Evolutionary conservation across 2,797 vertebrate genomes (phyloP).

Genomic region (Rhynchonycteris naso): DNA sequence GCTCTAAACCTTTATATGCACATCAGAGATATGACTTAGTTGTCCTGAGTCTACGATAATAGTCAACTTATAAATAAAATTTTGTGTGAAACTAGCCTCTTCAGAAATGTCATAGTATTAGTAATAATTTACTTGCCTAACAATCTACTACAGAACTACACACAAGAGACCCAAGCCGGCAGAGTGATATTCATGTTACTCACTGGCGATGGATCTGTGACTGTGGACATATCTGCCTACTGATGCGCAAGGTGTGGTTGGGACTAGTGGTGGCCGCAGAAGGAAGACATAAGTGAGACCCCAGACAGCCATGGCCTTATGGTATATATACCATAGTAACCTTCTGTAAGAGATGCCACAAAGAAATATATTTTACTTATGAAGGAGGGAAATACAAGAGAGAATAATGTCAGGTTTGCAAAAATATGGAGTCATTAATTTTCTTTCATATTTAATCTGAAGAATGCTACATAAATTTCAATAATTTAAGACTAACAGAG

Average conservation of each 20-base stretch:
- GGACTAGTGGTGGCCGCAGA: neutral
- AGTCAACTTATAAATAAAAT: neutral
- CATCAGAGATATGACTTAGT: too few relatives aligned
- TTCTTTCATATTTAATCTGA: neutral
- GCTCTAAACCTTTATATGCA: neutral
- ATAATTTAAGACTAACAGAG: neutral
- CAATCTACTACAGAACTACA: neutral
- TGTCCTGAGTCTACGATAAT: neutral
- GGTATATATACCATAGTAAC: neutral
- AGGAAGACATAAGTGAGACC: neutral
- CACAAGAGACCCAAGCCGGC: neutral
- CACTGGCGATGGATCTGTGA: too few relatives aligned
- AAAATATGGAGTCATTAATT: neutral
- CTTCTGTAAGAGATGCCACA: neutral
- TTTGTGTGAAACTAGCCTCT: neutral
- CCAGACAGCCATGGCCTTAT: neutral
- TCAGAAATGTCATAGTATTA: neutral
- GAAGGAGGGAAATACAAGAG: neutral
- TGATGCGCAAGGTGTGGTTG: fast-evolving
- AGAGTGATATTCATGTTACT: neutral
- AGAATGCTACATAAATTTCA: neutral
- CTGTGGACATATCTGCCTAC: too few relatives aligned
- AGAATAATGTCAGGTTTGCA: neutral
- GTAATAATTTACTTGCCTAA: neutral
- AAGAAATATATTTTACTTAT: neutral